Evolutionary conservation across 2,888 invertebrate species (phyloP), one percentile per base, ranked within the genome.

Genomic region (Plutella xylostella): DNA sequence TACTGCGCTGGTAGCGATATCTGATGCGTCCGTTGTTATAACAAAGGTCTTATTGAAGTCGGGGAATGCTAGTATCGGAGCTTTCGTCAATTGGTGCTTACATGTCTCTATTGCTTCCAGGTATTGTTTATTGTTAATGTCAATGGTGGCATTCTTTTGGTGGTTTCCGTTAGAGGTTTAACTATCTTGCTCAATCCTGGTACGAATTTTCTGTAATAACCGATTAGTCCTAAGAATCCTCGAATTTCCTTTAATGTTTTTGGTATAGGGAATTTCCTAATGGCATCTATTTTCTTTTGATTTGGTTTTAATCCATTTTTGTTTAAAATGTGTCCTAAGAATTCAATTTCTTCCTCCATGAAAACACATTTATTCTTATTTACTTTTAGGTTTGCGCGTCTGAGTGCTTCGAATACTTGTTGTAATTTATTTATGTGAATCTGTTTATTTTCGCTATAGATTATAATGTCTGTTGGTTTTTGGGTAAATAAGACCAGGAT

Each of bases 211-310:
- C n/a, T n/a, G n/a, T n/a, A n/a, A n/a, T n/a, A n/a, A n/a, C n/a
- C n/a, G n/a, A 60, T 31, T 21, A 72, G 35, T 11, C 68, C 68
- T 18, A 69, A 31, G 45, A 72, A 73, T n/a, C 47, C 41, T 55
- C 59, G 57, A 0, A 62, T 58, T 42, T 58, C 53, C 4, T 44
- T 57, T 0, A 42, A 3, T 0, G 51, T 55, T 45, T 53, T 50
- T 0, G 61, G 63, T 11, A 51, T 20, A 1, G 57, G 57, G n/a
- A 54, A 58, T 0, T 57, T 48, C 35, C 53, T 34, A 9, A 62
- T 47, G 1, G 55, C 51, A 14, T 52, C 35, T 4, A 60, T 55
- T 49, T 60, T 59, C 38, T 55, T 51, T 6, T 52, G 34, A 34
- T 61, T 60, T 1, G 63, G 61, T 51, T 55, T 53, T 0, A 58